Evolutionary conservation across 2,888 invertebrate species (phyloP), one percentile per base, ranked within the genome.

Genomic region (Acleris emargana): DNA sequence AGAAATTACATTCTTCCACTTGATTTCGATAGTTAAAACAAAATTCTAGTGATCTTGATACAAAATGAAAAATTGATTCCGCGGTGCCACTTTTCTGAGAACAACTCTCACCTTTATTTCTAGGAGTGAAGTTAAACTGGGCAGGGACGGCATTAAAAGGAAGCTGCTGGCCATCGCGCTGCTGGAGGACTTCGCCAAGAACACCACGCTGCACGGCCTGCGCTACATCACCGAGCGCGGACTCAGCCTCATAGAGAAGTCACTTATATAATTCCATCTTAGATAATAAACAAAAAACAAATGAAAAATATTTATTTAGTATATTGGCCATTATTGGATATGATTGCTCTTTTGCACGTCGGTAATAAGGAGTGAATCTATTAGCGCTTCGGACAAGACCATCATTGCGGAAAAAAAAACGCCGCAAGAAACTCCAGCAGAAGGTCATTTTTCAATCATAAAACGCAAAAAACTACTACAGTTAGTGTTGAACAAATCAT

Each of bases 151-250:
- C 43, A 57, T 18, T 28, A 49, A 25, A 7, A 72, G 72, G 7
- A 78, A 77, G 55, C 69, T 73, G 0, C 62, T 83, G 0, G 58
- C 80, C 3, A 70, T 62, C 6, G 69, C 72, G 50, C 64, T 82
- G 7, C 53, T 79, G 38, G 50, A 68, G 17, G 82, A 82, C 22
- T 83, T 79, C 32, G 76, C 81, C 2, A 62, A 69, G 28, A 80
- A 80, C 51, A 81, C 80, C 0, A 77, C 82, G 0, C 72, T 84
- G 0, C 83, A 84, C 47, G 82, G 84, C 3, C 71, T 83, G 0
- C 70, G 78, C 32, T 83, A 84, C 20, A 67, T 79, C 1, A 74
- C 80, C 0, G 78, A 76, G 20, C 71, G 49, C 58, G 77, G 76
- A n/a, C 67, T 80, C 0, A 73, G 75, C 51, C 5, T 70, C 1